Evolutionary conservation across 2,113 vertebrate genomes (phyloP).

Genomic region (Antennarius striatus): DNA sequence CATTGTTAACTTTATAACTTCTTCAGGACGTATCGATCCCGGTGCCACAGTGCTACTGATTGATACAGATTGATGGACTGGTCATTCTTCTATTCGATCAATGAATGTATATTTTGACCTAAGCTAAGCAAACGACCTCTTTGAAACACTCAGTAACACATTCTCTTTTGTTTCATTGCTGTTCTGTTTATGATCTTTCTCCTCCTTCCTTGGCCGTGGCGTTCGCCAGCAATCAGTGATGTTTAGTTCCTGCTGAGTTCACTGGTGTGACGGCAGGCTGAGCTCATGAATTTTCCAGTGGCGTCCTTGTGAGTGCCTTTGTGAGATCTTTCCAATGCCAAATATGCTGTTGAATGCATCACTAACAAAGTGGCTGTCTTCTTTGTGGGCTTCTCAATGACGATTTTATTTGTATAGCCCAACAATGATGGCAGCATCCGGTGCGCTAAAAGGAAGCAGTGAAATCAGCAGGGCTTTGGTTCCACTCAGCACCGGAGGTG

Average conservation of each 20-base stretch:
- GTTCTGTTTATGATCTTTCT: conserved; percentile 29
- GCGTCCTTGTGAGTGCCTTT: conserved; percentile 37
- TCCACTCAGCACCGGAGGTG: conserved; percentile 54
- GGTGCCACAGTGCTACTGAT: neutral
- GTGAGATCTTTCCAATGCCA: conserved; percentile 29
- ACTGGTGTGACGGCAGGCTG: conserved; percentile 40
- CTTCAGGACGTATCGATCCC: too few relatives aligned
- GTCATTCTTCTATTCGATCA: conserved; percentile 16
- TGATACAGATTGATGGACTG: conserved; percentile 21
- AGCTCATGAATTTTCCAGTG: conserved; percentile 63
- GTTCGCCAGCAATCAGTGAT: conserved; percentile 27
- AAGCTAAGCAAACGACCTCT: conserved; percentile 11
- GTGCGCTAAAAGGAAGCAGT: conserved; percentile 60
- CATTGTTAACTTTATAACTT: conserved; percentile 18
- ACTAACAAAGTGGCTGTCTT: conserved; percentile 41
- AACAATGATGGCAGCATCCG: conserved; percentile 55
- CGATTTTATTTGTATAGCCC: conserved; percentile 59
- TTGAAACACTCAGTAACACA: neutral
- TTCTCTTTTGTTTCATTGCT: neutral
- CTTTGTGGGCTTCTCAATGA: conserved; percentile 43
- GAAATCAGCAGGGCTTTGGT: conserved; percentile 49
- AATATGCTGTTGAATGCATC: conserved; percentile 25
- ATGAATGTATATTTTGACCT: conserved; percentile 20
- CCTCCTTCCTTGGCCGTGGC: conserved; percentile 45
- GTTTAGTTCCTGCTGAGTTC: conserved; percentile 61